phyloP scores from a whole-genome alignment of 2,113 vertebrate species.

The Macquaria ambigua region DNA sequence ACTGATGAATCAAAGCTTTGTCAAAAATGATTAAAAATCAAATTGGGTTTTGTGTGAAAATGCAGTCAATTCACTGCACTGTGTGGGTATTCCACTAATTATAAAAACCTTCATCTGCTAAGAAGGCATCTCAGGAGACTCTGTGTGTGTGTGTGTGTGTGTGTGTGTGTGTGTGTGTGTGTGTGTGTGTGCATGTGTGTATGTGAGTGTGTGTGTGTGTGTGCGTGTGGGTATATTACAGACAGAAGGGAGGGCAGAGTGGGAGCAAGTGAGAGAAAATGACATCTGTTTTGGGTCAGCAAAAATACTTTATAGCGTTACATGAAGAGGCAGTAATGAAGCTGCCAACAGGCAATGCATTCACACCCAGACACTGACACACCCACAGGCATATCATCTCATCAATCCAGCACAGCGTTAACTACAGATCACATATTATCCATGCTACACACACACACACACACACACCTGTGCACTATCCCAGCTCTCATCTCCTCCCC shows the following conservation, averaged over 20 bases:
- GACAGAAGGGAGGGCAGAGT: constrained; percentile 38
- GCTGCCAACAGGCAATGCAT: constrained; percentile 22
- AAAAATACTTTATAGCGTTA: constrained; percentile 58
- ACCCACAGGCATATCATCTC: constrained; percentile 30
- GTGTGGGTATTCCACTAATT: constrained; percentile 51
- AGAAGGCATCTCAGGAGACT: constrained; percentile 61
- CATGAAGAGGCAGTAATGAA: constrained; percentile 52
- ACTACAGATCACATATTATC: constrained; percentile 13
- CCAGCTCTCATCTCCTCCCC: constrained; percentile 35
- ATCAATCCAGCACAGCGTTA: constrained; percentile 3
- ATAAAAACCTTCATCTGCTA: constrained; percentile 59
- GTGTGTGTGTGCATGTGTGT: constrained; percentile 24
- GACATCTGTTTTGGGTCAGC: constrained; percentile 73
- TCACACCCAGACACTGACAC: constrained; percentile 20
- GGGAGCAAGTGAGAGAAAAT: constrained; percentile 48
- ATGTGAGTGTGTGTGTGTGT: constrained; percentile 17
- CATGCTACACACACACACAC: constrained; percentile 14
- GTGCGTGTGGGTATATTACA: constrained; percentile 5
- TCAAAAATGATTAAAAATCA: constrained; percentile 33
- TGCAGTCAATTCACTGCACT: neutral
- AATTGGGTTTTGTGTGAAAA: constrained; percentile 17
- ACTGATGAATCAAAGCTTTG: constrained; percentile 17
- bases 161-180: constrained; percentile 5
- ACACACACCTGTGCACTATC: constrained; percentile 34
- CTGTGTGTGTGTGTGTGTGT: neutral